A percentile compares a stretch with the other conserved stretches of the same genome.
phyloP scores from a whole-genome alignment of 1,140 invertebrate species.

The Schlechtendalia chinensis region DNA sequence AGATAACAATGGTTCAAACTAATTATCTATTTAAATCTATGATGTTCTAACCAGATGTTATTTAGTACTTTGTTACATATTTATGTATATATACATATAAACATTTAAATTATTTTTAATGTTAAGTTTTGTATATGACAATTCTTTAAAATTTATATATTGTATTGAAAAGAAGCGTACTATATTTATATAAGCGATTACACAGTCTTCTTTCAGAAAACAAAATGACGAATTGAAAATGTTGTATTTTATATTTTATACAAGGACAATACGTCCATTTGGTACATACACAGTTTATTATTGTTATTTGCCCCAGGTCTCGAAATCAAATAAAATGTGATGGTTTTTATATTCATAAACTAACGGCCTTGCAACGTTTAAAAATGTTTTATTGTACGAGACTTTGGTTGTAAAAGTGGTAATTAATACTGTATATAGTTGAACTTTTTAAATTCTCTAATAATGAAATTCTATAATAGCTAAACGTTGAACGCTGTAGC shows the following conservation, averaged over 20 bases:
- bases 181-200: no score
- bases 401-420: neutral
- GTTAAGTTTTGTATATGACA: no score
- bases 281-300: neutral
- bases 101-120: neutral
- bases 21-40: neutral
- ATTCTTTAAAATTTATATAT: no score
- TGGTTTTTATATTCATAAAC: conserved; percentile 16
- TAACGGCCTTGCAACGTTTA: neutral
- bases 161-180: no score
- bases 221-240: no score
- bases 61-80: neutral
- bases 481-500: neutral
- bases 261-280: neutral
- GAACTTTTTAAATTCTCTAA: conserved; percentile 29
- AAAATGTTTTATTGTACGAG: neutral
- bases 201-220: no score
- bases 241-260: neutral
- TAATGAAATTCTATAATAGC: neutral
- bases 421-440: conserved; percentile 1
- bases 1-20: neutral
- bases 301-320: neutral
- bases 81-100: no score
- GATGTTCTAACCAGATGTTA: no score
- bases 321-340: neutral